Evolutionary conservation across 2,797 vertebrate species (phyloP).

Genomic region (Morelia viridis): DNA sequence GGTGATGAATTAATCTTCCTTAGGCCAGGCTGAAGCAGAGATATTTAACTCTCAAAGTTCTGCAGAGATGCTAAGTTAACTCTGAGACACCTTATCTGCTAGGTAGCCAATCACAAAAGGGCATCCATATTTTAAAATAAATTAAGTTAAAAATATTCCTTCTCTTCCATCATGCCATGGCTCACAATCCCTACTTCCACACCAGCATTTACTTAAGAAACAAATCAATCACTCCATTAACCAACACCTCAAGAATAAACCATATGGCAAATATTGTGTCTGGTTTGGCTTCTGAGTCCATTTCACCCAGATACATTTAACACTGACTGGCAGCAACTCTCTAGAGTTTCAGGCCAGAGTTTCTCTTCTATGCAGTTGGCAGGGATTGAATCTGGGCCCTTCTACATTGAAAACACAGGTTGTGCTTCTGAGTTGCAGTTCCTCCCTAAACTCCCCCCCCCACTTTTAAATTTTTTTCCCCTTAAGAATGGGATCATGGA

Average conservation of each 20-base stretch:
- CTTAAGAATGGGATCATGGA: not conserved
- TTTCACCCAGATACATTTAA: not conserved
- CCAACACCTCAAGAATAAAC: not conserved
- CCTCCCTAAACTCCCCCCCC: not conserved
- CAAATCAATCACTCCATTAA: not conserved
- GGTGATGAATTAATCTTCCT: not conserved
- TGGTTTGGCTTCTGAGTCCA: not conserved
- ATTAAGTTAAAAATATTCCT: not conserved
- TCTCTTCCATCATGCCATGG: not conserved
- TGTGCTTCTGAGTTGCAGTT: not conserved
- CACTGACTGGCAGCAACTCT: not conserved
- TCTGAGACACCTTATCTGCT: not conserved
- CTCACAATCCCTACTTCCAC: not conserved
- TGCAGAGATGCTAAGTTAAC: not conserved
- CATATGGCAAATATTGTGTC: not conserved
- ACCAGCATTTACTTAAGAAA: not conserved
- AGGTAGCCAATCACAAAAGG: not conserved
- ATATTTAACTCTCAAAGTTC: constrained; percentile 1
- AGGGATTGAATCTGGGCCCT: not conserved
- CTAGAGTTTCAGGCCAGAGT: not conserved
- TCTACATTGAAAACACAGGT: not conserved
- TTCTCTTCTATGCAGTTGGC: not conserved
- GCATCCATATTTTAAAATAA: not conserved
- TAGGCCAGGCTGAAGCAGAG: not conserved
- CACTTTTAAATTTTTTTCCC: not conserved